These are phyloP conservation scores for Mobula hypostoma DNA, from an alignment of 2,113 vertebrate species.

Conservation along the genomic window DNA sequence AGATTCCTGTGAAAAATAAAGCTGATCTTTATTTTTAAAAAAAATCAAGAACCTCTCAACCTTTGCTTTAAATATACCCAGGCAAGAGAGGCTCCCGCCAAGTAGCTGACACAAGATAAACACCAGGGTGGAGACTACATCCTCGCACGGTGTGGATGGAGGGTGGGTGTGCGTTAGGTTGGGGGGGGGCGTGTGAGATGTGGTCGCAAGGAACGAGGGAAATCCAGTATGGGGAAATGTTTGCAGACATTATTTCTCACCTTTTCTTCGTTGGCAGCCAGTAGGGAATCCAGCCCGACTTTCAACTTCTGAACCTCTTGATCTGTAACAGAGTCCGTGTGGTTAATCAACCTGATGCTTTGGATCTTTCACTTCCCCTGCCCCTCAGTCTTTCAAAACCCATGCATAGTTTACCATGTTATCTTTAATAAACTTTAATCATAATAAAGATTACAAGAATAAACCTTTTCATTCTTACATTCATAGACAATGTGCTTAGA, in stretches of 20 bases:
- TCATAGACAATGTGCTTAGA: too few relatives aligned
- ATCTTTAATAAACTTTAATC: too few relatives aligned
- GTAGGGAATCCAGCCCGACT: conserved; percentile 78
- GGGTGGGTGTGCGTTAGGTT: background rate
- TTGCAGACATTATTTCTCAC: conserved; percentile 52
- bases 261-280: conserved; percentile 86
- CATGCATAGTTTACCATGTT: too few relatives aligned
- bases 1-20: too few relatives aligned
- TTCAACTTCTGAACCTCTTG: conserved; percentile 82
- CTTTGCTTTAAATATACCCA: too few relatives aligned
- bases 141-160: background rate
- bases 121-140: too few relatives aligned
- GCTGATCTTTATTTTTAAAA: too few relatives aligned
- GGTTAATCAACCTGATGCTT: background rate
- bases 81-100: too few relatives aligned
- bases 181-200: background rate
- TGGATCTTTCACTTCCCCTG: background rate
- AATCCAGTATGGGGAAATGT: background rate
- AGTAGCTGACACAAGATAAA: too few relatives aligned
- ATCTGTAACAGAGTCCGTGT: conserved; percentile 56
- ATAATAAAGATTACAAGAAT: too few relatives aligned
- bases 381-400: background rate
- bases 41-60: too few relatives aligned
- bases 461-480: too few relatives aligned
- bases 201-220: background rate